Evolutionary conservation across 2,797 vertebrate genomes (phyloP), one percentile per base, ranked within the genome.

Genomic region (Phoxinus dragarum): DNA sequence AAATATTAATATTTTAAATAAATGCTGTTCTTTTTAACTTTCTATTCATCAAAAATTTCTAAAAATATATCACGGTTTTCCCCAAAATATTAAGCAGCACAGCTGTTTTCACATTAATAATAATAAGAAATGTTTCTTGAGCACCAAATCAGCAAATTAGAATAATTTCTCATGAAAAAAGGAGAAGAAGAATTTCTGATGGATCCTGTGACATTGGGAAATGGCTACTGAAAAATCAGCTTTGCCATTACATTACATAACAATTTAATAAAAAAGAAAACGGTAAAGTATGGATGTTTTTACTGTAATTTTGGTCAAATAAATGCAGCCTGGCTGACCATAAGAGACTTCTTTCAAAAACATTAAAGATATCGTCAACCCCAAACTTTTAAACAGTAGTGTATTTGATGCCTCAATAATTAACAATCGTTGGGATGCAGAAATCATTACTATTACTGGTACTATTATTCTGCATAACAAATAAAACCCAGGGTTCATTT

Each of bases 371-470:
- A 9, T 67, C 9, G n/a, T 4, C 17, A 7, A 69, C 64, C 75
- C 64, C 31, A 81, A 68, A 69, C 36, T 54, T 21, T 81, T 54
- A 34, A n/a, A 81, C 0, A 2, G 6, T 36, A 52, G 78, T 38
- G 44, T 36, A 72, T 49, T 21, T 61, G 52, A 64, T 27, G 38
- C 31, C 64, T 49, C 44, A 52, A 3, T 11, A 80, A 36, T 49
- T 7, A 71, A 69, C 14, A 27, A 71, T 81, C 80, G 59, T 56
- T 71, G 67, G 47, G 31, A 59, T 66, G 36, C 23, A 68, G 8
- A 68, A 61, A 59, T 42, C 3, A 36, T 66, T 34, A 19, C 49
- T 52, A 52, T 52, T 52, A 52, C 49, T 8, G 17, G 10, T 80
- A 66, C 56, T 19, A 54, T 71, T 71, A 40, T 40, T 34, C 47